Conservation (phyloP, 2,797 vertebrate genomes). For the Falco biarmicus region DNA sequence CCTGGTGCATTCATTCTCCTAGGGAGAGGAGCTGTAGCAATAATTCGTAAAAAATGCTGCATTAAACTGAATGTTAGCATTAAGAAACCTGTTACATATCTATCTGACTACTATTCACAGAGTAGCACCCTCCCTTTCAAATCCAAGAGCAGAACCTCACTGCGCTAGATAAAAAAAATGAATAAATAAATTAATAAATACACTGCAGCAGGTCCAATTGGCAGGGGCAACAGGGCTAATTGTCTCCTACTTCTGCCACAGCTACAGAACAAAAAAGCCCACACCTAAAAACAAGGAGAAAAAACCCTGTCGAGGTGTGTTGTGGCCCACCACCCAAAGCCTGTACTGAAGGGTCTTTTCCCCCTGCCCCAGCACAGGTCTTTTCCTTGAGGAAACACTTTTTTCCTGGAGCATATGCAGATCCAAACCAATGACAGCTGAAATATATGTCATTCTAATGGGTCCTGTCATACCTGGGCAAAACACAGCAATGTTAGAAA, state of each 20-base stretch:
- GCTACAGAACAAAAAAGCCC: background rate
- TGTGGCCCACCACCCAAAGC: background rate
- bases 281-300: background rate
- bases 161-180: background rate
- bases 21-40: background rate
- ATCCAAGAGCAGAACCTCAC: background rate
- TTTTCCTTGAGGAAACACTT: background rate
- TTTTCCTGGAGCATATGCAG: background rate
- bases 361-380: background rate
- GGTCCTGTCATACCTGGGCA: constrained; percentile 60
- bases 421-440: constrained; percentile 4
- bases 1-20: background rate
- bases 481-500: constrained; percentile 38
- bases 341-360: background rate
- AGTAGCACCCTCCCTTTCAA: background rate
- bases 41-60: background rate
- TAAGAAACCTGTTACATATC: background rate
- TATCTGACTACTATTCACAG: constrained; percentile 19
- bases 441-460: constrained; percentile 37
- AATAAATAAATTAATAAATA: background rate
- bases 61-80: background rate
- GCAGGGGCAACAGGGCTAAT: background rate
- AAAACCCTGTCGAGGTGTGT: background rate
- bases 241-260: background rate
- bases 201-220: background rate